Percentiles rank a stretch among this genome's conserved stretches.
These are phyloP conservation scores for Dendronephthya gigantea DNA, from an alignment of 64 coral and sea anemone genomes.

Conservation along the genomic window DNA sequence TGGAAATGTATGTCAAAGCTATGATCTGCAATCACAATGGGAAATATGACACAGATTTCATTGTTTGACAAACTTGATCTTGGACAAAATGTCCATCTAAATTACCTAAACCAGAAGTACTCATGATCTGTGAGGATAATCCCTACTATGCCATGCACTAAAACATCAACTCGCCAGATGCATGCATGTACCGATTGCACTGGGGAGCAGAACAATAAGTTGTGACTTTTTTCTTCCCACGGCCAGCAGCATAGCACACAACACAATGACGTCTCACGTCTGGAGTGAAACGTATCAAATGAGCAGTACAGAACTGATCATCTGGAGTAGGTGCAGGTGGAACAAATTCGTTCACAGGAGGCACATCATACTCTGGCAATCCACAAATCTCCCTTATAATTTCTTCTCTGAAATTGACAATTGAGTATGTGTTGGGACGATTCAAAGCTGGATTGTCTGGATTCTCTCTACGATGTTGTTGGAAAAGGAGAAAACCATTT, in stretches of 20 bases:
- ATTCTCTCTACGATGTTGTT: not conserved
- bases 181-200: slow-evolving; percentile 49
- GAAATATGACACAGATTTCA: not conserved
- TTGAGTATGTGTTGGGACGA: not conserved
- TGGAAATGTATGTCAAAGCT: not conserved
- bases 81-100: not conserved
- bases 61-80: not conserved
- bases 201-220: slow-evolving; percentile 54
- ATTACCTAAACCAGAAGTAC: not conserved
- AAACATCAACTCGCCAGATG: slow-evolving; percentile 31
- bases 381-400: not conserved
- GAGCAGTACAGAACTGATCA: slow-evolving; percentile 22
- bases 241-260: slow-evolving; percentile 59
- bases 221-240: slow-evolving; percentile 35
- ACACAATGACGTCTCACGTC: slow-evolving; percentile 49
- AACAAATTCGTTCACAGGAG: not conserved
- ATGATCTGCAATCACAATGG: not conserved
- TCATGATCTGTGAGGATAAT: not conserved
- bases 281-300: slow-evolving; percentile 42
- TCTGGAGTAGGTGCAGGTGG: not conserved
- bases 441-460: not conserved
- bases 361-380: not conserved
- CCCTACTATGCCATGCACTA: slow-evolving; percentile 43
- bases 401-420: not conserved
- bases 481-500: not conserved